A percentile compares a stretch with the other conserved stretches of the same genome.
These are phyloP conservation scores for Lasioglossum calceatum DNA, from an alignment of 2,888 invertebrate species.

Conservation along the genomic window DNA sequence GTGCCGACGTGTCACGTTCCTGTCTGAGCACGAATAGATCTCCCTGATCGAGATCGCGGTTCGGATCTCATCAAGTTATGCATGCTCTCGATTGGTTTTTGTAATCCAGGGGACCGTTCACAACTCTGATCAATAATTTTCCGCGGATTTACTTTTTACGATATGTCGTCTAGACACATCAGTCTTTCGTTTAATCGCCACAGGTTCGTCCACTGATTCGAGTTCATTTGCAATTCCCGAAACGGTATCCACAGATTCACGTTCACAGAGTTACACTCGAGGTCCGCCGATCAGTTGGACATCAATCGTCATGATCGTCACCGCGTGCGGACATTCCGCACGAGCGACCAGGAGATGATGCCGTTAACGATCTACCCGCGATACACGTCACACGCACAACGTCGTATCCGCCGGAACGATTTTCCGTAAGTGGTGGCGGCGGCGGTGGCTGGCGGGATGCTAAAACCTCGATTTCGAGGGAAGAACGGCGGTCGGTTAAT, in stretches of 20 bases:
- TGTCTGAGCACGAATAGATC: neutral
- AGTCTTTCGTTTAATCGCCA: no score
- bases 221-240: neutral
- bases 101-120: no score
- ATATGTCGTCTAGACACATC: no score
- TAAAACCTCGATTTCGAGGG: conserved; percentile 43
- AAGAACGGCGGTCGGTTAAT: conserved; percentile 56
- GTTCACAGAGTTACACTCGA: neutral
- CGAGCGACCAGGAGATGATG: neutral
- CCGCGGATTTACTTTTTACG: no score
- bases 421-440: conserved; percentile 30
- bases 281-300: neutral
- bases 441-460: conserved; percentile 16
- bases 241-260: neutral
- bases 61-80: neutral
- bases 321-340: no score
- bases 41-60: neutral
- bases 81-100: neutral
- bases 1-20: no score
- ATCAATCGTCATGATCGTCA: neutral
- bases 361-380: neutral
- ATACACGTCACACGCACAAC: neutral
- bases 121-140: no score
- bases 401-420: conserved; percentile 22
- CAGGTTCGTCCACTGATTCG: no score